Conservation (phyloP, 1,140 invertebrate species). For the Oncopeltus fasciatus region DNA sequence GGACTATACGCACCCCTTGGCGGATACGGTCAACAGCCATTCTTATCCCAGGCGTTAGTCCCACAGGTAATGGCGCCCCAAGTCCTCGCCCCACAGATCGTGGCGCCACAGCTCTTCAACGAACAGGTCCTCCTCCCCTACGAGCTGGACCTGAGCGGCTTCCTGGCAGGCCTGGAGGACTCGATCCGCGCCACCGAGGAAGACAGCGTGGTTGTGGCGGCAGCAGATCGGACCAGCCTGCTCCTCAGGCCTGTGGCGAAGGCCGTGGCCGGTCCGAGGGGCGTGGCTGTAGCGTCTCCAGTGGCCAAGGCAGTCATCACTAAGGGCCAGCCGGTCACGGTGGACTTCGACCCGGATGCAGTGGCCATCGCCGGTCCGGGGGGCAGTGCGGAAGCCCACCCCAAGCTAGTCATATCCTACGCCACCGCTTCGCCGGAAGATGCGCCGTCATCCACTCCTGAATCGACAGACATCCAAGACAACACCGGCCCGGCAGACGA, state of each 20-base stretch:
- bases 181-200: neutral
- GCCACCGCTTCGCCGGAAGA: slow-evolving; percentile 11
- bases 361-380: slow-evolving; percentile 53
- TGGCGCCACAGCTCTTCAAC: neutral
- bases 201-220: neutral
- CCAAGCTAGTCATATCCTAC: slow-evolving; percentile 34
- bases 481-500: too few species aligned
- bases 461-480: neutral
- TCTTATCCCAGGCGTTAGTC: too few species aligned
- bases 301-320: slow-evolving; percentile 39
- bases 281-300: slow-evolving; percentile 49
- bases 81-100: neutral
- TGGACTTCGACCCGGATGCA: slow-evolving; percentile 45
- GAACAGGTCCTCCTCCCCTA: neutral
- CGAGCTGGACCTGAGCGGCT: neutral
- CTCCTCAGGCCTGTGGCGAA: slow-evolving; percentile 45
- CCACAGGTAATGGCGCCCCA: too few species aligned
- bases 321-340: slow-evolving; percentile 35
- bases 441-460: neutral
- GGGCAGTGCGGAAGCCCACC: slow-evolving; percentile 50
- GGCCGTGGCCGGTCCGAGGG: slow-evolving; percentile 43
- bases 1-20: too few species aligned
- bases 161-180: neutral
- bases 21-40: too few species aligned
- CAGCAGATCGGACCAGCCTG: slow-evolving; percentile 29